Base-by-base conservation (phyloP, 2,113 vertebrate species). In the Paracanthobrama guichenoti region DNA sequence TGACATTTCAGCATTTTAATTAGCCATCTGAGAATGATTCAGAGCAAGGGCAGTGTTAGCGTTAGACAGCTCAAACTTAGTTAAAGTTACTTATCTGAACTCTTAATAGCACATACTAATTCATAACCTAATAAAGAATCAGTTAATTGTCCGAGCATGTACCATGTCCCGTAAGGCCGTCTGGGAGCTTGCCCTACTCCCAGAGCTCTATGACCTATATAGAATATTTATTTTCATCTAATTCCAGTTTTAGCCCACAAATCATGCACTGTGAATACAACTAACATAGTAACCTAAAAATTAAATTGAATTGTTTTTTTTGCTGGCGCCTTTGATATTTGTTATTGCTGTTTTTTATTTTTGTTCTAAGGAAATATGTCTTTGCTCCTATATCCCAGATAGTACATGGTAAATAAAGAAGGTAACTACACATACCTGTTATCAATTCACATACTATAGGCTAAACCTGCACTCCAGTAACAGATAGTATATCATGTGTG, bases 41-140 rank as follows among this genome's bases (percentile, higher is more conserved):
- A 31, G 53, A 66, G 3, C 14, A 16, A 67, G 35, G 9, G 62
- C 62, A 16, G 28, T 20, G 28, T 3, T 35, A 35, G 50, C 6
- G 18, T 55, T 20, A 20, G 6, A 55, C 50, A 7, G 50, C 50
- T 55, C 18, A 20, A 55, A 31, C 26, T 72, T n/a, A 71, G 20
- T 72, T n/a, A 8, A 72, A 72, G 31, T 39, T 18, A 66, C 64
- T 31, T 28, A 35, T 66, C 7, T 20, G 28, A 31, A 26, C 3
- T 39, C 64, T 20, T 67, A 66, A n/a, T 44, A 24, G 39, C 69
- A 22, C 22, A 14, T 72, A 4, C 39, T 71, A n/a, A 72, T 72
- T 73, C n/a, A 73, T 26, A 73, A 26, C n/a, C n/a, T 48, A 73
- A 73, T 73, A 46, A 73, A 73, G 71, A 26, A 46, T 7, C 39